A percentile compares a stretch with the other conserved stretches of the same genome.
These are phyloP conservation scores for Oxyura jamaicensis DNA, from an alignment of 2,113 vertebrate species.

Conservation along the genomic window DNA sequence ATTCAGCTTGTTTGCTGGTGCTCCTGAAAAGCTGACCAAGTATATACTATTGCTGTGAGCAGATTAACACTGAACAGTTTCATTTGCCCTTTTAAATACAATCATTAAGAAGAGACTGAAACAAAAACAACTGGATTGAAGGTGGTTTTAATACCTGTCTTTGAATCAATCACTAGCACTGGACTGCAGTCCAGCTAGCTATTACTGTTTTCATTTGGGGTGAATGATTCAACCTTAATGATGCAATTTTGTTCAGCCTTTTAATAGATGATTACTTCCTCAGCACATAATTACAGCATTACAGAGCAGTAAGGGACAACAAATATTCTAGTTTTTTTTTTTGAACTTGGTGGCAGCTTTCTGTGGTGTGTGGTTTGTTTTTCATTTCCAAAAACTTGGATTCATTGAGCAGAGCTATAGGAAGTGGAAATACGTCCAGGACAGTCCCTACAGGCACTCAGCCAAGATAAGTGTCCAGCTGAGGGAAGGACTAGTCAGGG, in stretches of 20 bases:
- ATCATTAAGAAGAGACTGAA: neutral
- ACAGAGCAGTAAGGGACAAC: neutral
- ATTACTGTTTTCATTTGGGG: neutral
- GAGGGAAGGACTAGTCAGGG: neutral
- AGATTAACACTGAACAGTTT: neutral
- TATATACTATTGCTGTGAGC: neutral
- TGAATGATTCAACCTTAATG: constrained; percentile 14
- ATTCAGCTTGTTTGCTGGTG: neutral
- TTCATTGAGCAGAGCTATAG: neutral
- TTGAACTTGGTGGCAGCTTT: neutral
- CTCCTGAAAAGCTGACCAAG: neutral
- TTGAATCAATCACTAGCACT: neutral
- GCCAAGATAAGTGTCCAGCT: neutral
- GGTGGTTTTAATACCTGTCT: neutral
- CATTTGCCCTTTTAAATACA: neutral
- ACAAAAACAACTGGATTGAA: neutral
- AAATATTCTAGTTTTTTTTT: constrained; percentile 5
- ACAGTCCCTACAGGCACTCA: neutral
- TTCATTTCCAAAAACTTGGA: neutral
- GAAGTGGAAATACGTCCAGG: neutral
- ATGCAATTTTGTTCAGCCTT: neutral
- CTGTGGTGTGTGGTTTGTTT: fast-evolving
- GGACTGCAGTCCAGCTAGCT: neutral
- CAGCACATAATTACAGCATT: neutral
- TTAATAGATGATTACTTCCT: neutral